phyloP scores from a whole-genome alignment of 2,113 vertebrate genomes.

The Tor tambroides region DNA sequence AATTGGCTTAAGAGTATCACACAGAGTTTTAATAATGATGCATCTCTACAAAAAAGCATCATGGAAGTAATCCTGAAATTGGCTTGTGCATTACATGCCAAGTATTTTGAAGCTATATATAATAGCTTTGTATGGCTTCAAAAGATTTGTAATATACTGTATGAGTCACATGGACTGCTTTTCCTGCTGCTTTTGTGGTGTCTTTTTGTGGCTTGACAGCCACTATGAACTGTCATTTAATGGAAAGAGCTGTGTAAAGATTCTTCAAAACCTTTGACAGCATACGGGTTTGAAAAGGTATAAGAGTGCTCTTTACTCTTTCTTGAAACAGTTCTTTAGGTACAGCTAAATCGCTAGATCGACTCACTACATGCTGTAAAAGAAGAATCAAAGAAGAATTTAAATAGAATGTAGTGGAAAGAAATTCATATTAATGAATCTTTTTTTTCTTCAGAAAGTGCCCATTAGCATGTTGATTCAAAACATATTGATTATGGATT shows the following conservation, averaged over 20 bases:
- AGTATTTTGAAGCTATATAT: neutral
- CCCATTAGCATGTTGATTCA: neutral
- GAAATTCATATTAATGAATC: neutral
- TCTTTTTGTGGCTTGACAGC: neutral
- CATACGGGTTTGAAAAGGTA: neutral
- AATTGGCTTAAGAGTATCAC: neutral
- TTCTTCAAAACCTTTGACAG: slow-evolving; percentile 5
- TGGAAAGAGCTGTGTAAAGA: neutral
- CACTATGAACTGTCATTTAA: slow-evolving; percentile 9
- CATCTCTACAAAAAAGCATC: neutral
- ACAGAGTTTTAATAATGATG: neutral
- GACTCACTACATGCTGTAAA: neutral
- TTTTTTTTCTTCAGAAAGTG: neutral
- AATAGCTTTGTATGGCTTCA: neutral
- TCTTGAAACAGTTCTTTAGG: neutral
- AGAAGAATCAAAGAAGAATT: neutral
- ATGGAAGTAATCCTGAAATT: neutral
- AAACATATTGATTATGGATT: neutral
- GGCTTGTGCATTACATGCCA: neutral
- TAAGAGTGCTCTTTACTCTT: neutral
- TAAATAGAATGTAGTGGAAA: neutral
- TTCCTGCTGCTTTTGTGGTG: neutral
- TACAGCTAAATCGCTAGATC: neutral
- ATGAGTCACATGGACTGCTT: neutral
- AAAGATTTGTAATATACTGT: neutral